Base-by-base conservation (phyloP, 2,113 vertebrate species). In the Jacana jacana region DNA sequence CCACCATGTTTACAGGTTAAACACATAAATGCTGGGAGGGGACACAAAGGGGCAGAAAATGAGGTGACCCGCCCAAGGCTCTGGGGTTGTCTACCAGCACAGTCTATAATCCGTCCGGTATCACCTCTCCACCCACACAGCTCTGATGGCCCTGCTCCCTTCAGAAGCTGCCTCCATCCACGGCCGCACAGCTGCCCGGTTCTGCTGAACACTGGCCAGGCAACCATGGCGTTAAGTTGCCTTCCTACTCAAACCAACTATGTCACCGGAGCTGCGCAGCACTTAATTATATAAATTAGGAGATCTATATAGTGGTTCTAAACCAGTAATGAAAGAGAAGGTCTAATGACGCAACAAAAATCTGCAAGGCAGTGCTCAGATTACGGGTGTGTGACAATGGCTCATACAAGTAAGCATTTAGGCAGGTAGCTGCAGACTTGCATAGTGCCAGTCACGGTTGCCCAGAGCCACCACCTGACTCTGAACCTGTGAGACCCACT, bases 291-390 rank as follows among this genome's bases (percentile, higher is more conserved):
- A 97, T 44, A 69, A 84, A 93, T 96, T 55, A 96, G 52, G 73
- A 96, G 64, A 93, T 61, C 65, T 93, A 63, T 57, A 13, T 89
- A 92, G 91, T 94, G 61, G 64, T 66, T 58, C 83, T 84, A 92
- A 96, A 92, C 88, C 91, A 80, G 64, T 96, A 95, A 97, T 93
- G 83, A 96, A 93, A 94, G 96, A 94, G 92, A 90, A 92, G 88
- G 73, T 85, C 73, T 75, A 91, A 82, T 96, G 96, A 96, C 80
- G 93, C 96, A 97, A 96, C 69, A 61, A 91, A 94, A 91, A 82
- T 40, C 77, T 96, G 91, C 88, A 91, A 92, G 49, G 30, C 27
- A 33, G 70, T 7, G 4, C 86, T 58, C 57, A 70, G 91, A 94
- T 94, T 89, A 76, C 0, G 6, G 42, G 57, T 64, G 84, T 31